phyloP scores from a whole-genome alignment of 2,888 invertebrate genomes.

The Odontothrips loti region DNA sequence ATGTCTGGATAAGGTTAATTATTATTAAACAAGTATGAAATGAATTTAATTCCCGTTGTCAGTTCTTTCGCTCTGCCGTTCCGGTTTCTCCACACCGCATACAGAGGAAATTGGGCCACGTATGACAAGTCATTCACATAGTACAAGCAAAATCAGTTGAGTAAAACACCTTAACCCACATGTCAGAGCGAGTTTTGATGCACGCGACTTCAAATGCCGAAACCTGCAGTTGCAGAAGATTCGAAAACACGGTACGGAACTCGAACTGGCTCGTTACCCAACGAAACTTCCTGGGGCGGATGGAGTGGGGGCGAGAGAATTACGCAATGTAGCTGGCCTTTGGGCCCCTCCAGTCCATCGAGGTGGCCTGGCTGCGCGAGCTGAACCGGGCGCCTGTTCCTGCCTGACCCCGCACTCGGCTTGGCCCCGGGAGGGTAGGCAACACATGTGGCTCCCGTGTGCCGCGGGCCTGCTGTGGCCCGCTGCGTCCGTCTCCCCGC shows the following conservation, averaged over 20 bases:
- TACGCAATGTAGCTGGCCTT: no score
- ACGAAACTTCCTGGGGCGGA: neutral
- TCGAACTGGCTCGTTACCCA: neutral
- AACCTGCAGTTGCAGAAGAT: no score
- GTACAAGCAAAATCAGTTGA: no score
- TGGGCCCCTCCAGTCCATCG: no score
- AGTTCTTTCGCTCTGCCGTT: neutral
- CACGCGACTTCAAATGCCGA: no score
- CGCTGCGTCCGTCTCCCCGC: neutral
- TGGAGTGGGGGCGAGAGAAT: neutral
- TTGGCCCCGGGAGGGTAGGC: neutral
- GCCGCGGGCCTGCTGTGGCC: neutral
- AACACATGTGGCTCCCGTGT: neutral
- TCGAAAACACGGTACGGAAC: no score
- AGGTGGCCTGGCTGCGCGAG: no score
- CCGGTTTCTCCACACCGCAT: no score
- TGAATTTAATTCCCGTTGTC: neutral
- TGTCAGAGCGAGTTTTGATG: no score
- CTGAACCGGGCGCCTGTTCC: neutral
- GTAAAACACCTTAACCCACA: no score
- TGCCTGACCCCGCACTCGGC: neutral
- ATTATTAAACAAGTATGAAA: conserved; percentile 25
- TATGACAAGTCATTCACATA: no score
- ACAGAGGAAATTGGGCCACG: no score
- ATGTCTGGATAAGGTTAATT: conserved; percentile 25